phyloP scores from a whole-genome alignment of 64 coral and sea anemone species.

The Astreopora myriophthalma region DNA sequence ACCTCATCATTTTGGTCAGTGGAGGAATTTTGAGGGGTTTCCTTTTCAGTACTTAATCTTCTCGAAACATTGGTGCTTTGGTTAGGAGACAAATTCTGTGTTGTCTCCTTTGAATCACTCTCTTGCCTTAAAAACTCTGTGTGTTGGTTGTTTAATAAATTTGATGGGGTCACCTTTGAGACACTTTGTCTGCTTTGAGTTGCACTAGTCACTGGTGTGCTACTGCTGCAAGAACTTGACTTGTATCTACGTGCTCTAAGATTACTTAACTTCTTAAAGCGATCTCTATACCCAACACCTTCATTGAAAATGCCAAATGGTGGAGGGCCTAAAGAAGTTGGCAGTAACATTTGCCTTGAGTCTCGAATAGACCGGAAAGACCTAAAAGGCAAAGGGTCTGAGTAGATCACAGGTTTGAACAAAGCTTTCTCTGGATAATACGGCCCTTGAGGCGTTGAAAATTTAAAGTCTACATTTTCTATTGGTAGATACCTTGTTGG shows the following conservation, averaged over 20 bases:
- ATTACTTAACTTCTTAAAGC: conserved; percentile 44
- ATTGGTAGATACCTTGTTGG: background rate
- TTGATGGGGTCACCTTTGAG: background rate
- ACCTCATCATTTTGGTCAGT: background rate
- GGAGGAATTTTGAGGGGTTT: background rate
- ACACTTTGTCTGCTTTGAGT: background rate
- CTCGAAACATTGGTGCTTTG: background rate
- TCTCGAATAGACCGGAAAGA: background rate
- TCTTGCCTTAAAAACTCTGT: background rate
- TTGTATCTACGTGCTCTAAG: conserved; percentile 3
- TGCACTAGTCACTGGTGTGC: background rate
- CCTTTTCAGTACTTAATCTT: background rate
- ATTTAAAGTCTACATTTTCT: background rate
- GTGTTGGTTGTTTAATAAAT: background rate
- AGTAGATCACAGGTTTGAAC: conserved; percentile 12
- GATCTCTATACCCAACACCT: conserved; percentile 33
- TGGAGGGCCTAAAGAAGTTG: background rate
- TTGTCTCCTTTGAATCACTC: background rate
- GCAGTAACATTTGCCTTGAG: background rate
- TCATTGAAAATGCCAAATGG: conserved; percentile 5
- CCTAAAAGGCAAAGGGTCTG: background rate
- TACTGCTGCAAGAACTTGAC: conserved; percentile 2
- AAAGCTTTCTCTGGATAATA: background rate
- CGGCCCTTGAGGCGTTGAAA: background rate
- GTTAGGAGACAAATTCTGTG: background rate